Evolutionary conservation across 2,888 invertebrate genomes (phyloP), one percentile per base, ranked within the genome.

Genomic region (Coelogynopora nodosa): DNA sequence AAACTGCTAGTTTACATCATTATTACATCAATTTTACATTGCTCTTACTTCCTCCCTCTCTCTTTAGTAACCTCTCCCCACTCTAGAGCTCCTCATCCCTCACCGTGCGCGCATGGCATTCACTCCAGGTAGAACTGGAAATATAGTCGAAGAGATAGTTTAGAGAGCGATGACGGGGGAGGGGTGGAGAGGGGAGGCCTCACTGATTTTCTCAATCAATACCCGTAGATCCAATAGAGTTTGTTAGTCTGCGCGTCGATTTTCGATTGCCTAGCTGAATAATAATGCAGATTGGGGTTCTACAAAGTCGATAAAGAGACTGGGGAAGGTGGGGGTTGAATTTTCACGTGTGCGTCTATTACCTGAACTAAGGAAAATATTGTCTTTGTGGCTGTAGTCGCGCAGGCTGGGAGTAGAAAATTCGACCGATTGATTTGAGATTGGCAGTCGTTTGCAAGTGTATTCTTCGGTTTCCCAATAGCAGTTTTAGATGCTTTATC

Each of bases 401-500:
- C 74, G 23, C 74, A 74, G 74, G 74, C 74, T 74, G 74, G 74
- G 74, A 74, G 74, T 74, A 74, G 74, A 23, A 74, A 74, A 74
- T 74, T 74, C 74, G 74, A 74, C 74, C 74, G 74, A 74, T 74
- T 74, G 74, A 74, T 74, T 74, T 74, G 74, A 74, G 74, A 74
- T 74, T 74, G 74, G 74, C 74, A 74, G 74, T 74, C 5, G 74
- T 49, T 74, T 74, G 10, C 5, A 74, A 23, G 74, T 23, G 23
- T 74, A 74, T 74, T 74, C 74, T 74, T 74, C 74, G 74, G 74
- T 74, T 74, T 74, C 23, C 23, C 74, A 26, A 74, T 23, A 74
- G 74, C 74, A 74, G 23, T 74, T 74, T 74, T 74, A 74, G 74
- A 74, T 74, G 74, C 74, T 74, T 74, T 74, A 74, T 23, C 23